Conservation (phyloP, 2,797 vertebrate species). For the Labroides dimidiatus region DNA sequence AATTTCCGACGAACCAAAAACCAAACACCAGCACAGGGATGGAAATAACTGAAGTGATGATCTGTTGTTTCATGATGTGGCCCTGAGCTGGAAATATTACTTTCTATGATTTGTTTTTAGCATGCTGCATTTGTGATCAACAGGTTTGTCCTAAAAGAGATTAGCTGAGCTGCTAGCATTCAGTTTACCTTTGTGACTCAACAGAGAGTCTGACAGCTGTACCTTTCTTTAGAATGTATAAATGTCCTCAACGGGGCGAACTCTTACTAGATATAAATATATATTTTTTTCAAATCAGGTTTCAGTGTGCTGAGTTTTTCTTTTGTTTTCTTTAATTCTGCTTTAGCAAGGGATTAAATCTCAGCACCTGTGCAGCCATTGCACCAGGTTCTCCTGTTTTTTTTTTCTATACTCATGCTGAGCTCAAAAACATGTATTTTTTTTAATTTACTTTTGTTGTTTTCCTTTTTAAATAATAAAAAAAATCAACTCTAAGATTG, state of each 20-base stretch:
- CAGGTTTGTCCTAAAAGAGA: slow-evolving; percentile 73
- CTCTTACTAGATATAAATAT: slow-evolving; percentile 59
- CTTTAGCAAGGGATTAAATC: slow-evolving; percentile 59
- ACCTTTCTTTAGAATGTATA: slow-evolving; percentile 83
- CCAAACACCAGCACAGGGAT: slow-evolving; percentile 82
- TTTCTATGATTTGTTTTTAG: slow-evolving; percentile 62
- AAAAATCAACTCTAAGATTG: slow-evolving; percentile 60
- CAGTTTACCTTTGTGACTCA: slow-evolving; percentile 67
- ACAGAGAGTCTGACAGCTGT: slow-evolving; percentile 69
- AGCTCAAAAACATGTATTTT: slow-evolving; percentile 75
- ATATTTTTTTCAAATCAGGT: slow-evolving; percentile 70
- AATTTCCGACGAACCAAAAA: slow-evolving; percentile 78
- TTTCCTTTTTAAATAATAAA: slow-evolving; percentile 74
- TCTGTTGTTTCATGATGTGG: slow-evolving; percentile 45
- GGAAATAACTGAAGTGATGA: slow-evolving; percentile 64
- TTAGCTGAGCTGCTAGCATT: slow-evolving; percentile 74
- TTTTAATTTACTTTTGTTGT: slow-evolving; percentile 78
- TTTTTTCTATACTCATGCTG: slow-evolving; percentile 72
- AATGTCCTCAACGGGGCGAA: slow-evolving; percentile 52
- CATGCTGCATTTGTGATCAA: slow-evolving; percentile 72
- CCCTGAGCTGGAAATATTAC: slow-evolving; percentile 65
- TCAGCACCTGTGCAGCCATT: slow-evolving; percentile 67
- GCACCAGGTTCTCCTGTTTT: slow-evolving; percentile 69
- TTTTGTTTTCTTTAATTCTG: slow-evolving; percentile 53
- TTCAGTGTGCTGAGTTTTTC: slow-evolving; percentile 65